Evolutionary conservation across 2,888 invertebrate genomes (phyloP), one percentile per base, ranked within the genome.

Genomic region (Oligia fasciuncula): DNA sequence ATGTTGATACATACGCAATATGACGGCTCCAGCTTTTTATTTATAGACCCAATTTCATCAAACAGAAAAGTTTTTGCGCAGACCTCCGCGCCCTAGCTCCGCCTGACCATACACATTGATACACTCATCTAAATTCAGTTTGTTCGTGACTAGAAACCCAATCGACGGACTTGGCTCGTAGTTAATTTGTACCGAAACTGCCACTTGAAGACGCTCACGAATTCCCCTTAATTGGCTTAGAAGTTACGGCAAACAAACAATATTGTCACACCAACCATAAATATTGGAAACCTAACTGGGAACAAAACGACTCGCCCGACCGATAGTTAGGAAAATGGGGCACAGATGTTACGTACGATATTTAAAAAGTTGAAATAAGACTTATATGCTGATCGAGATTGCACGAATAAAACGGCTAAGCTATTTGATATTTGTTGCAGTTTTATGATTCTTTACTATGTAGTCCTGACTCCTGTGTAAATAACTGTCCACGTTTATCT

Each of bases 81-180:
- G 87, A 85, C 88, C 89, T 88, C 89, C 90, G 83, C 87, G 87
- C 87, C 90, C 84, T n/a, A 73, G 68, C 86, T 79, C 86, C 87
- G 88, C 85, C 91, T 91, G 91, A 91, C 92, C 91, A 92, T 93
- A 93, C 91, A 93, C 92, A 94, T 93, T 94, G 95, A 95, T 95
- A 95, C 92, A 93, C 93, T 94, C 94, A 95, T 95, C 95, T 94
- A 93, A 94, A 95, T 95, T 95, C 95, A 92, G 93, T 91, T 92
- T 89, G 92, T 91, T 91, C 95, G 95, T 95, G 95, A 95, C 94
- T 91, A 79, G 95, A 93, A 94, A 90, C 85, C 87, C 90, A 91
- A 94, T 93, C 89, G 89, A 85, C 87, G 90, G 92, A 91, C 92
- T 93, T 92, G 86, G 89, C 87, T 91, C 91, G 90, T 90, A 93